Percentiles rank a stretch among this genome's conserved stretches.
phyloP scores from a whole-genome alignment of 2,888 invertebrate species.

The Andrena haemorrhoa region DNA sequence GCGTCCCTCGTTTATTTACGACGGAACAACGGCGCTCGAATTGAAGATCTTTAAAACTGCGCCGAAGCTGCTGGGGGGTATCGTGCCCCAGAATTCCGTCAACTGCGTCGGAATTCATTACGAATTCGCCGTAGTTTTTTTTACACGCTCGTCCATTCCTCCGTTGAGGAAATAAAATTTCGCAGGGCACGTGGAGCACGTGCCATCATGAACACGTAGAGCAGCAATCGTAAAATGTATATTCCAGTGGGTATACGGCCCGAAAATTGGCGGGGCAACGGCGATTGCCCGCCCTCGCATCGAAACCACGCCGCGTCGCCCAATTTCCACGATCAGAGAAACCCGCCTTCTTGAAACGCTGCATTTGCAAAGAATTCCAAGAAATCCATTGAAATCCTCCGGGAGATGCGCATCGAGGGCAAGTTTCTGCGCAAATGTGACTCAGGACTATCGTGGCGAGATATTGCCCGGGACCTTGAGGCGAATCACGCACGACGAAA shows the following conservation, averaged over 20 bases:
- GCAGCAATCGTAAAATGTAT: constrained; percentile 63
- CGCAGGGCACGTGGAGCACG: constrained; percentile 54
- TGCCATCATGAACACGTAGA: constrained; percentile 59
- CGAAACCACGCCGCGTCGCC: constrained; percentile 36
- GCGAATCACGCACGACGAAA: constrained; percentile 24
- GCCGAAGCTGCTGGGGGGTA: background rate
- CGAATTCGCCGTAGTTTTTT: constrained; percentile 10
- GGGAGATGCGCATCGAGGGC: background rate
- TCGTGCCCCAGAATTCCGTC: background rate
- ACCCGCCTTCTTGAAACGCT: background rate
- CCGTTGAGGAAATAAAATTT: constrained; percentile 28
- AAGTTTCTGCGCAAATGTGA: background rate
- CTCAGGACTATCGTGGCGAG: background rate
- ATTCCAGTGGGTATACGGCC: constrained; percentile 34
- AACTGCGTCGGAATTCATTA: constrained; percentile 17
- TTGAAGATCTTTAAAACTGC: background rate
- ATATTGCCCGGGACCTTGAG: constrained; percentile 25
- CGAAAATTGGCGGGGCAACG: constrained; percentile 53
- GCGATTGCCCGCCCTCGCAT: constrained; percentile 49
- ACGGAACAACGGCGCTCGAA: background rate
- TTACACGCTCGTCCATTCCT: constrained; percentile 17
- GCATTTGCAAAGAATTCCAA: background rate
- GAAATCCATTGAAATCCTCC: background rate
- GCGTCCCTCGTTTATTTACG: constrained; percentile 1
- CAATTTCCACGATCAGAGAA: constrained; percentile 3